Evolutionary conservation across 2,113 vertebrate genomes (phyloP), one percentile per base, ranked within the genome.

Genomic region (Fulica atra): DNA sequence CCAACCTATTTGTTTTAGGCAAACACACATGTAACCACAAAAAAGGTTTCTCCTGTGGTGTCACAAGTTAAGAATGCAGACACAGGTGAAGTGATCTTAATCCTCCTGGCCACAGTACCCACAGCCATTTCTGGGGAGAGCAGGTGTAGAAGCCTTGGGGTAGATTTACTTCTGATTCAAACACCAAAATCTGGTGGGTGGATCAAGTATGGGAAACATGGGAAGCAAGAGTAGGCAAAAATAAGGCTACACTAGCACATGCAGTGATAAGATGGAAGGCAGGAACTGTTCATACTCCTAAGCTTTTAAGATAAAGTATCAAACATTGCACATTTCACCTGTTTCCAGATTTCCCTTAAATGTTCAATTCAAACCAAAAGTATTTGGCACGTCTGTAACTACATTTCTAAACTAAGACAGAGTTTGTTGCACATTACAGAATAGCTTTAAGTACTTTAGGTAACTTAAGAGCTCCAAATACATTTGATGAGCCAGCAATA

Each of bases 211-310:
- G 10, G 31, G 19, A 40, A 70, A 57, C 10, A 44, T 2, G 16
- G 29, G 13, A 72, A 38, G 13, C 21, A 56, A 65, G 2, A 86
- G 16, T 2, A 86, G 63, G 56, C 35, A 54, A 51, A 91, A 42
- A 48, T 15, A 44, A 68, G 7, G 0, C 28, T 14, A 61, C 24
- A 63, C 6, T 1, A 42, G 6, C 10, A 38, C 16, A 20, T 1
- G 10, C 25, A 76, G 8, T 15, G 6, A 24, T 8, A 76, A 59
- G 24, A 38, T 57, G 19, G 11, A 78, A 78, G 28, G 9, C 29
- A 53, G 3, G 6, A 69, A 38, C 36, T 36, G 5, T 69, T 60
- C 24, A 40, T 13, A 64, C 10, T 16, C 54, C 2, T 6, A 42
- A 19, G 29, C 40, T 78, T 68, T 80, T 29, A 44, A 66, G 16